Evolutionary conservation across 2,797 vertebrate genomes (phyloP), one percentile per base, ranked within the genome.

Genomic region (Typhlichthys eigenmanni): DNA sequence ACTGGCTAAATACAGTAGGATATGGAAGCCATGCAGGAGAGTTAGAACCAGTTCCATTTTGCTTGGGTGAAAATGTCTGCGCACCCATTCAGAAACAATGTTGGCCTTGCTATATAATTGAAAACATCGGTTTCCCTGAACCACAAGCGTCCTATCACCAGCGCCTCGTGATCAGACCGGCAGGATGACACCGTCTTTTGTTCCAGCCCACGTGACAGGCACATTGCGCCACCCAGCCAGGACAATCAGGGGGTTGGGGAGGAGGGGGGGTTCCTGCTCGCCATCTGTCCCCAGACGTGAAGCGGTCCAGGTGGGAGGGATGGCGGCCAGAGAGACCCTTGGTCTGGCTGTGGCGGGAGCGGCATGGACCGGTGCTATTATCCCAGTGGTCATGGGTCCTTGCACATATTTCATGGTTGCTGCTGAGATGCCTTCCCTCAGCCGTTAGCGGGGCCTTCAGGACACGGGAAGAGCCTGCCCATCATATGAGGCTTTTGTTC

Each of bases 391-490:
- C 89, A 92, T 89, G 90, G 85, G 83, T 91, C 81, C 81, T 80
- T 90, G 88, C 89, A 91, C 91, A 91, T 90, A 85, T 91, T 92
- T 92, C 89, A 93, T 87, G 87, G 88, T 79, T 75, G 74, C 85
- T 85, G 84, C 74, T 64, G 60, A 88, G 85, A 86, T 86, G 85
- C 87, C 85, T 79, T 84, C 84, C 84, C 85, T 74, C 77, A 79
- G 84, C 85, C 78, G 87, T 90, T 88, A 91, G 84, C 75, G 68
- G 4, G 81, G 55, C 72, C 58, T 72, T 76, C 76, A 76, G 66
- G 66, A 79, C 65, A 70, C 68, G 63, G 69, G 62, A 71, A 77
- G 56, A 72, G 69, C 62, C 66, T 81, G 75, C 65, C 78, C 78
- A 89, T 90, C 87, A 86, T 85, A 88, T 80, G 73, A 79, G 82